Evolutionary conservation across 2,113 vertebrate species (phyloP).

Genomic region (Stictonetta naevosa): DNA sequence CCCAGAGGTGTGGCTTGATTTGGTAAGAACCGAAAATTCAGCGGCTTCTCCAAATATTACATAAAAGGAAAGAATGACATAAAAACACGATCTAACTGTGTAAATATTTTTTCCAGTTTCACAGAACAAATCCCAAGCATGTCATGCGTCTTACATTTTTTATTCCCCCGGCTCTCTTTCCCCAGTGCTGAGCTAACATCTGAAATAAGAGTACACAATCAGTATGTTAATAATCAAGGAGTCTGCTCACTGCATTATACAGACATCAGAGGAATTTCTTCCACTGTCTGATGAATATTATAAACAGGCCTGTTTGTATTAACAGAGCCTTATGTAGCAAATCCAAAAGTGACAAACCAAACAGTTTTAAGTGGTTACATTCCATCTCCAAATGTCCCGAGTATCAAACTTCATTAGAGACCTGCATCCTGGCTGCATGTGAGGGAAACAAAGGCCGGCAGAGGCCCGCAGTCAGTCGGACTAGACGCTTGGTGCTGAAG

Average conservation of each 20-base stretch:
- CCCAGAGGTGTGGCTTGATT: conserved; percentile 54
- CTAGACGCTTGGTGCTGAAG: not conserved
- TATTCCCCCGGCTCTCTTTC: conserved; percentile 28
- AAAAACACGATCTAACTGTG: conserved; percentile 20
- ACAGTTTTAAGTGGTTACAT: conserved; percentile 38
- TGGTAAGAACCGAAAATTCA: conserved; percentile 29
- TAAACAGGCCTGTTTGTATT: not conserved
- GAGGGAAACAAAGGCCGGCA: not conserved
- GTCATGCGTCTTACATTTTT: conserved; percentile 26
- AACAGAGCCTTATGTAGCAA: conserved; percentile 42
- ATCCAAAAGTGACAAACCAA: conserved; percentile 52
- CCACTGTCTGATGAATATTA: conserved; percentile 33
- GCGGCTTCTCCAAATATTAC: conserved; percentile 55
- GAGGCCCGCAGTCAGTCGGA: not conserved
- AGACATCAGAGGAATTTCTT: conserved; percentile 60
- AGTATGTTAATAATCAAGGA: conserved; percentile 41
- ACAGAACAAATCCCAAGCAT: conserved; percentile 54
- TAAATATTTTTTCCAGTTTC: conserved; percentile 67
- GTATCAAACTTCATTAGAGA: not conserved
- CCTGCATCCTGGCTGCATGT: not conserved
- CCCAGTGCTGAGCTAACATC: conserved; percentile 32
- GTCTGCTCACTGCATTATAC: conserved; percentile 1
- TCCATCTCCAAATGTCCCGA: not conserved
- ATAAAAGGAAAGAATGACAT: conserved; percentile 62
- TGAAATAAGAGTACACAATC: conserved; percentile 24